Conservation (phyloP, 2,888 invertebrate genomes). For the Polyommatus iphigenia region DNA sequence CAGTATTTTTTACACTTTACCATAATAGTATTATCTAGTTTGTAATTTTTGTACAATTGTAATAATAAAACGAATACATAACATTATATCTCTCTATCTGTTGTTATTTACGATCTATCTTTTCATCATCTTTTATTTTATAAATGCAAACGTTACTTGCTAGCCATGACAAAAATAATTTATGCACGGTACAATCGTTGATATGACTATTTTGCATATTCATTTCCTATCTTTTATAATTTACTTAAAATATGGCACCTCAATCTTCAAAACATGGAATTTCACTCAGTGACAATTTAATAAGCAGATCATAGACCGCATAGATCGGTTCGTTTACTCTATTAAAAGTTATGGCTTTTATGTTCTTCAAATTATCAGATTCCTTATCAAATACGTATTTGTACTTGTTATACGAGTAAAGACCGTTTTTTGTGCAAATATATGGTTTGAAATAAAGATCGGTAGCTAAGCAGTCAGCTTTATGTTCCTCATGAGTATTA, state of each 20-base stretch:
- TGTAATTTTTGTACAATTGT: constrained; percentile 11
- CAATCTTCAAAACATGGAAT: constrained; percentile 53
- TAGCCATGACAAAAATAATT: not conserved
- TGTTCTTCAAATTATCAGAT: constrained; percentile 50
- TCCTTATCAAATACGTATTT: constrained; percentile 65
- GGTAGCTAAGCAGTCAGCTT: constrained; percentile 52
- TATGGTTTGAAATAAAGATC: constrained; percentile 56
- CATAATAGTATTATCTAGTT: constrained; percentile 5
- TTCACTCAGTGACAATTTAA: constrained; percentile 54
- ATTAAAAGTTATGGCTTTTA: constrained; percentile 60
- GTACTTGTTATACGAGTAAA: constrained; percentile 66
- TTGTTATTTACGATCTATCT: not conserved
- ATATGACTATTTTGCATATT: not conserved
- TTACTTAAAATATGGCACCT: constrained; percentile 7
- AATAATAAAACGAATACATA: not conserved
- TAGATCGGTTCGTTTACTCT: constrained; percentile 61
- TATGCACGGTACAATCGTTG: not conserved
- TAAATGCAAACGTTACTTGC: not conserved
- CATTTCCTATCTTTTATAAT: not conserved
- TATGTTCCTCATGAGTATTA: constrained; percentile 56
- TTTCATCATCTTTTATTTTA: not conserved
- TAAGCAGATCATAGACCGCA: constrained; percentile 57
- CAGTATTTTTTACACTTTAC: not conserved
- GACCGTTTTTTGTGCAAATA: constrained; percentile 55
- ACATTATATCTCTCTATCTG: not conserved